These are phyloP conservation scores for Cyprinodon diabolis DNA, from an alignment of 2,797 vertebrate species.

Conservation along the genomic window DNA sequence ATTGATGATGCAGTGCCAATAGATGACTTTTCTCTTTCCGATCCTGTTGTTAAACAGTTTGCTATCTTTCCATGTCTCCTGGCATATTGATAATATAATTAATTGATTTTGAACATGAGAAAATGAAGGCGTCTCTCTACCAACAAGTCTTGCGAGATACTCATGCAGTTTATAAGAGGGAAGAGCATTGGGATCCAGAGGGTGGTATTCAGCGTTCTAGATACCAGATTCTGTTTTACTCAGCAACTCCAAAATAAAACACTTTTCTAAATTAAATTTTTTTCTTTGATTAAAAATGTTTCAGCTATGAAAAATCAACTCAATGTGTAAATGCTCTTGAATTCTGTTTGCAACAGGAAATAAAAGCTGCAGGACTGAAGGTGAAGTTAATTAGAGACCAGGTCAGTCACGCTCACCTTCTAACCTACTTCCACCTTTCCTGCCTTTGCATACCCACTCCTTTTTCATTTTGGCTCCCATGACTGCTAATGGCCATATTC, in stretches of 20 bases:
- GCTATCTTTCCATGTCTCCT: too few relatives aligned
- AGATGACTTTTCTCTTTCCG: too few relatives aligned
- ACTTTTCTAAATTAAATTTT: background rate
- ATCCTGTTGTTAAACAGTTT: too few relatives aligned
- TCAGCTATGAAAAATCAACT: background rate
- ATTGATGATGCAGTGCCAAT: too few relatives aligned
- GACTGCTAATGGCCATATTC: conserved; percentile 64
- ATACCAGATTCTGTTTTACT: background rate
- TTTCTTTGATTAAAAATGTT: background rate
- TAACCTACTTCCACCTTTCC: conserved; percentile 53
- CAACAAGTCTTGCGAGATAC: too few relatives aligned
- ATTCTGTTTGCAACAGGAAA: conserved; percentile 21
- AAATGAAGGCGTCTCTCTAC: too few relatives aligned
- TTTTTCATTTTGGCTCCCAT: conserved; percentile 56
- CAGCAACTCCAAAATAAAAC: background rate
- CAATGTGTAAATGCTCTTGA: conserved; percentile 9
- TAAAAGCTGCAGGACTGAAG: conserved; percentile 31
- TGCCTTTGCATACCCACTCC: conserved; percentile 32
- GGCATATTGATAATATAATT: too few relatives aligned
- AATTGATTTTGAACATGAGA: too few relatives aligned
- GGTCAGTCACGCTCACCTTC: conserved; percentile 44
- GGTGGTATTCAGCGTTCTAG: too few relatives aligned
- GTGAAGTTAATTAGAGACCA: conserved; percentile 65
- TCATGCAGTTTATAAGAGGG: too few relatives aligned
- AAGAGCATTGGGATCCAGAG: too few relatives aligned